phyloP scores from a whole-genome alignment of 2,113 vertebrate genomes.

The Corapipo altera region DNA sequence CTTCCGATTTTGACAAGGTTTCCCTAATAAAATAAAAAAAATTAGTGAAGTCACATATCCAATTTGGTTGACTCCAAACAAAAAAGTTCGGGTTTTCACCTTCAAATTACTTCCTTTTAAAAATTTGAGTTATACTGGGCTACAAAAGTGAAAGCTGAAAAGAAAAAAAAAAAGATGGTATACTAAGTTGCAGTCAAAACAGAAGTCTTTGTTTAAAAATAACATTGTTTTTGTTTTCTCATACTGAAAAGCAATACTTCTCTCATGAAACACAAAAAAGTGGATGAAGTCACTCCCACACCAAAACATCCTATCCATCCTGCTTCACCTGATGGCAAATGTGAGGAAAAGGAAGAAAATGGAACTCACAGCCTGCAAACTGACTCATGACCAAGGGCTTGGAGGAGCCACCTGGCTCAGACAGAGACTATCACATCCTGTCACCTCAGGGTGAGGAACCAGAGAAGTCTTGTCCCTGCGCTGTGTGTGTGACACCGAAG shows the following conservation, averaged over 20 bases:
- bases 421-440: neutral
- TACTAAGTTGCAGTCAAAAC: neutral
- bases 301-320: neutral
- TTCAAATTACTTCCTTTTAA: neutral
- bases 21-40: neutral
- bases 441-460: neutral
- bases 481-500: neutral
- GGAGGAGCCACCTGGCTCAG: neutral
- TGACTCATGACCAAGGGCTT: neutral
- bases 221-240: neutral
- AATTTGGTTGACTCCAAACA: neutral
- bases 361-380: neutral
- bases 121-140: neutral
- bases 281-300: neutral
- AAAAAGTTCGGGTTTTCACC: neutral
- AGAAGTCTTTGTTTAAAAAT: neutral
- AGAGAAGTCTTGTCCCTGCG: neutral
- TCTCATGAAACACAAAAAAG: neutral
- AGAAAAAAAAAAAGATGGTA: neutral
- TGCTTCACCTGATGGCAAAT: neutral
- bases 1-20: neutral
- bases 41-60: neutral
- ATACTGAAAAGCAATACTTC: neutral
- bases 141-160: neutral
- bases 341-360: neutral